phyloP scores from a whole-genome alignment of 2,888 invertebrate species.

The Cephonodes hylas region DNA sequence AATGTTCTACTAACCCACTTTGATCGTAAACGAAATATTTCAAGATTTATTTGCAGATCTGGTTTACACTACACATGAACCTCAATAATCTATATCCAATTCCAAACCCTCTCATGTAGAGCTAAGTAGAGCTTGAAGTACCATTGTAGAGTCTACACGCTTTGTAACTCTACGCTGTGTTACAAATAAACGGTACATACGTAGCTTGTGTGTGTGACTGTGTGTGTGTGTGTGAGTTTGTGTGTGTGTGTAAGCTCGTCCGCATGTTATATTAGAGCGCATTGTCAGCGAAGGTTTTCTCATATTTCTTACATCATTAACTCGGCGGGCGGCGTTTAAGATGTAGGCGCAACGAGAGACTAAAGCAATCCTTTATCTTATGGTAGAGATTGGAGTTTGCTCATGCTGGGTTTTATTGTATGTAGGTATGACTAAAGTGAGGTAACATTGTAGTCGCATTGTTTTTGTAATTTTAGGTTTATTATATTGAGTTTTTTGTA shows the following conservation, averaged over 20 bases:
- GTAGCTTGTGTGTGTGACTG: conserved; percentile 9
- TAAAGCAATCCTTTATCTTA: not conserved
- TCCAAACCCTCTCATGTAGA: not conserved
- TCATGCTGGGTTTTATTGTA: no score
- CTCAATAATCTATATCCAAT: no score
- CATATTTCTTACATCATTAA: conserved; percentile 74
- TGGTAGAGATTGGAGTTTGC: not conserved
- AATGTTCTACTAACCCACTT: no score
- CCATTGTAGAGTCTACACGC: not conserved
- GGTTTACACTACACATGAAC: not conserved
- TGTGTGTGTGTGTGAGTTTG: conserved; percentile 17
- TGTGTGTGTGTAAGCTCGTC: conserved; percentile 20
- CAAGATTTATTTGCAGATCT: no score
- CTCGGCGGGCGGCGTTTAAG: conserved; percentile 34
- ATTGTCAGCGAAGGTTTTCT: conserved; percentile 47
- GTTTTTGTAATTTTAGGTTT: no score
- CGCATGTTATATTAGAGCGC: conserved; percentile 35
- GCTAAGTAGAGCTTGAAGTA: no score
- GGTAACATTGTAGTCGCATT: no score
- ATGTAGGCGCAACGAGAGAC: not conserved
- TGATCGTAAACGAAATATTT: not conserved
- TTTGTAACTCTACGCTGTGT: not conserved
- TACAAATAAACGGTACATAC: not conserved
- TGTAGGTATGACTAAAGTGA: no score
- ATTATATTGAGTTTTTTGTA: no score